phyloP scores from a whole-genome alignment of 2,113 vertebrate species.

The Parus major region DNA sequence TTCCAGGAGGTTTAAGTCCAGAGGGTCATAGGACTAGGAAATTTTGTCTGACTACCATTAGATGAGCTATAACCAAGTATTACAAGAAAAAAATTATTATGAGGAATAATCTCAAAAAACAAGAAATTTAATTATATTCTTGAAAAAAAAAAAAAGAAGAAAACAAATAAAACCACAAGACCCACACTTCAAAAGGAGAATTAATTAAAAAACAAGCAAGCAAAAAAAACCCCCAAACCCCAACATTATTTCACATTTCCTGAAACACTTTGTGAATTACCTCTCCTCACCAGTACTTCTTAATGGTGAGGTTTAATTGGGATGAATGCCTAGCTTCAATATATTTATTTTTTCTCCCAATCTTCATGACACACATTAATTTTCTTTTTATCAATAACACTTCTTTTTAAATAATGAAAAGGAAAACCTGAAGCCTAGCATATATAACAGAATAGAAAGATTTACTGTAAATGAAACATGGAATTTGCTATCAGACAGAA shows the following conservation, averaged over 20 bases:
- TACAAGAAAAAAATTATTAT: background rate
- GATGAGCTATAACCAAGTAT: background rate
- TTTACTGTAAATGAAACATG: background rate
- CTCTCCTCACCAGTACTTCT: background rate
- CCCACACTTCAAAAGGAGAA: background rate
- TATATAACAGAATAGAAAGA: background rate
- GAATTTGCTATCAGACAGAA: background rate
- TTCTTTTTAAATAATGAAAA: constrained; percentile 2
- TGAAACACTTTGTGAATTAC: background rate
- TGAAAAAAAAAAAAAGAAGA: background rate
- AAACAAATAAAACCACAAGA: background rate
- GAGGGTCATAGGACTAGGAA: background rate
- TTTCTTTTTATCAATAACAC: constrained; percentile 14
- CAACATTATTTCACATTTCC: background rate
- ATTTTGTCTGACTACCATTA: background rate
- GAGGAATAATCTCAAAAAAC: background rate
- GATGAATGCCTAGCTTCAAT: background rate
- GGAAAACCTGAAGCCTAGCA: background rate
- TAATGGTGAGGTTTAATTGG: background rate
- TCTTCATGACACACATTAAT: background rate
- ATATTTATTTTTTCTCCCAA: background rate
- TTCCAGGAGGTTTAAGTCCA: background rate
- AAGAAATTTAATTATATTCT: background rate
- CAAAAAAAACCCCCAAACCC: fast-evolving
- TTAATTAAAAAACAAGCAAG: background rate